These are phyloP conservation scores for Motacilla alba DNA, from an alignment of 2,113 vertebrate species.

Conservation along the genomic window DNA sequence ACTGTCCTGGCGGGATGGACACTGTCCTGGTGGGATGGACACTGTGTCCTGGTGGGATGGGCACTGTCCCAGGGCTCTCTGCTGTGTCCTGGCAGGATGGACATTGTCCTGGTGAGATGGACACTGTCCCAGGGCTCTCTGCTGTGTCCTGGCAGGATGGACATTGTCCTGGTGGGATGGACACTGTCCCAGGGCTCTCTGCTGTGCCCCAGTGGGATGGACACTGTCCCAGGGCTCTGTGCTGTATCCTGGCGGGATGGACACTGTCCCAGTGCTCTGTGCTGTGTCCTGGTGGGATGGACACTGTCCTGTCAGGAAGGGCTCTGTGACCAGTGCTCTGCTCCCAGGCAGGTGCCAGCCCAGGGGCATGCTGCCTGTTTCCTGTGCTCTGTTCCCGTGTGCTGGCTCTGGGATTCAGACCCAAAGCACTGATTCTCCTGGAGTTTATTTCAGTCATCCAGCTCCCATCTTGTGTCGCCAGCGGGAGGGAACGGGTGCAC, in stretches of 20 bases:
- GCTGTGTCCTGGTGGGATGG: no score
- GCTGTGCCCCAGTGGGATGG: background rate
- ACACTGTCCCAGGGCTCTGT: background rate
- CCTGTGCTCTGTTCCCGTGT: rapidly evolving
- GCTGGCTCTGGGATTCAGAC: rapidly evolving
- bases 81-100: no score
- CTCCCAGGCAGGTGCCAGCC: rapidly evolving
- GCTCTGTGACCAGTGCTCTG: rapidly evolving
- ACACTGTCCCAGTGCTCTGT: background rate
- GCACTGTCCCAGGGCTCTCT: background rate
- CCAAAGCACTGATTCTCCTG: rapidly evolving
- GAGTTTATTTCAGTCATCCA: background rate
- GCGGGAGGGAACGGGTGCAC: background rate
- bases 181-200: no score
- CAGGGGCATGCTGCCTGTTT: rapidly evolving
- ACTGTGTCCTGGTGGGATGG: background rate
- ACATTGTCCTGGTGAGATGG: background rate
- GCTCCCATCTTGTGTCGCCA: rapidly evolving
- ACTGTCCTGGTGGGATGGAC: background rate
- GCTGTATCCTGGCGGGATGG: no score
- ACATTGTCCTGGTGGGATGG: background rate
- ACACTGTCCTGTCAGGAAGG: no score
- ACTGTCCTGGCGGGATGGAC: background rate
- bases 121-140: background rate
- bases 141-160: no score